phyloP scores from a whole-genome alignment of 2,113 vertebrate species.

The Carassius auratus region DNA sequence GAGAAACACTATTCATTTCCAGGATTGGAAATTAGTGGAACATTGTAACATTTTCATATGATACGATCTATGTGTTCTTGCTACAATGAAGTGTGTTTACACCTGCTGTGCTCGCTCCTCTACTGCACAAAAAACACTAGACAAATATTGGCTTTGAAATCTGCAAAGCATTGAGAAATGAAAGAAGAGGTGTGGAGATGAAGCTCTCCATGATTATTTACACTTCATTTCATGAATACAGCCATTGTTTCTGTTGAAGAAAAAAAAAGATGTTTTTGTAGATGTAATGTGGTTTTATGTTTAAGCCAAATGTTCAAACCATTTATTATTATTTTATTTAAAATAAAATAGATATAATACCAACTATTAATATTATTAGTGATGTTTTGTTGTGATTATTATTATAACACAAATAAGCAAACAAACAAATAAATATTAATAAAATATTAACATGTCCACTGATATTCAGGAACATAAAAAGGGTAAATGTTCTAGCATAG shows the following conservation, averaged over 20 bases:
- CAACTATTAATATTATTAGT: no score
- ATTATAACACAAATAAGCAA: no score
- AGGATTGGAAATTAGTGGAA: constrained; percentile 5
- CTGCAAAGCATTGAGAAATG: neutral
- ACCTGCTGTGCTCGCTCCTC: constrained; percentile 5
- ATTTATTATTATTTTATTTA: no score
- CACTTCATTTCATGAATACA: neutral
- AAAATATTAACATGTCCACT: no score
- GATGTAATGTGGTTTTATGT: neutral
- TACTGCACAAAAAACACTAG: neutral
- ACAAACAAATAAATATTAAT: neutral
- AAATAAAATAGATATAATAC: no score
- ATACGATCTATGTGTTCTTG: neutral
- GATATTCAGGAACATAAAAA: neutral
- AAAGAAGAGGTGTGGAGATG: neutral
- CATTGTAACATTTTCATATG: constrained; percentile 29
- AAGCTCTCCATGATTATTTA: neutral
- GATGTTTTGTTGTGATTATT: no score
- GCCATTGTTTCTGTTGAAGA: neutral
- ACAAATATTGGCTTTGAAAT: constrained; percentile 40
- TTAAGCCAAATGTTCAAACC: no score
- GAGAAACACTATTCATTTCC: neutral
- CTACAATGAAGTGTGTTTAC: neutral
- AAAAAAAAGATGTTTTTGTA: neutral
- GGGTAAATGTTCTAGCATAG: neutral